phyloP scores from a whole-genome alignment of 2,888 invertebrate genomes.

The Malachius bipustulatus region DNA sequence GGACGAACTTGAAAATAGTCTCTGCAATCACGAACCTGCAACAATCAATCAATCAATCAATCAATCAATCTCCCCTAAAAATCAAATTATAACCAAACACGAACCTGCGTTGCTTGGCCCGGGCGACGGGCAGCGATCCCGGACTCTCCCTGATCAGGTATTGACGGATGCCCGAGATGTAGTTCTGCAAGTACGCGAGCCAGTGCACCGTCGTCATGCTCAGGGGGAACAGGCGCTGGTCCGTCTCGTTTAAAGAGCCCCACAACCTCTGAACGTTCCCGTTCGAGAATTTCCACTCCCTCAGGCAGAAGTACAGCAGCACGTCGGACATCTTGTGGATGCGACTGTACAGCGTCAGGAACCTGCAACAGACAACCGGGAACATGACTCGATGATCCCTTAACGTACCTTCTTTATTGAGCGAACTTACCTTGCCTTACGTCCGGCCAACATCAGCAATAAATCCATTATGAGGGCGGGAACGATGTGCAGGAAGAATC shows the following conservation, averaged over 20 bases:
- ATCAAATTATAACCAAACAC: too few relatives aligned
- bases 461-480: conserved; percentile 51
- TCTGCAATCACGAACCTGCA: too few relatives aligned
- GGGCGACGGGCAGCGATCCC: conserved; percentile 40
- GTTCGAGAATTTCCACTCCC: conserved; percentile 61
- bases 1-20: too few relatives aligned
- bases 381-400: too few relatives aligned
- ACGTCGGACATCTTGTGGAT: conserved; percentile 66
- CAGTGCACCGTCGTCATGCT: conserved; percentile 61
- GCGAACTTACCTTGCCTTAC: conserved; percentile 33
- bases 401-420: too few relatives aligned
- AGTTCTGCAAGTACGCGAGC: conserved; percentile 55
- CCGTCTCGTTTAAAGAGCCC: conserved; percentile 39
- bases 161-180: conserved; percentile 59
- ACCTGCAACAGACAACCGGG: conserved; percentile 38
- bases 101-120: conserved; percentile 18
- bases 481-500: conserved; percentile 46
- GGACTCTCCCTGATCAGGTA: conserved; percentile 70
- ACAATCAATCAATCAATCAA: too few relatives aligned
- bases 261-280: conserved; percentile 49
- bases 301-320: conserved; percentile 60
- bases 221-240: conserved; percentile 55
- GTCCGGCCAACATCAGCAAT: conserved; percentile 35
- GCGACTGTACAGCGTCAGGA: conserved; percentile 66
- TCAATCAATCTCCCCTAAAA: too few relatives aligned